Percentiles rank a stretch among this genome's conserved stretches.
phyloP scores from a whole-genome alignment of 2,888 invertebrate genomes.

The Holacanthella duospinosa region DNA sequence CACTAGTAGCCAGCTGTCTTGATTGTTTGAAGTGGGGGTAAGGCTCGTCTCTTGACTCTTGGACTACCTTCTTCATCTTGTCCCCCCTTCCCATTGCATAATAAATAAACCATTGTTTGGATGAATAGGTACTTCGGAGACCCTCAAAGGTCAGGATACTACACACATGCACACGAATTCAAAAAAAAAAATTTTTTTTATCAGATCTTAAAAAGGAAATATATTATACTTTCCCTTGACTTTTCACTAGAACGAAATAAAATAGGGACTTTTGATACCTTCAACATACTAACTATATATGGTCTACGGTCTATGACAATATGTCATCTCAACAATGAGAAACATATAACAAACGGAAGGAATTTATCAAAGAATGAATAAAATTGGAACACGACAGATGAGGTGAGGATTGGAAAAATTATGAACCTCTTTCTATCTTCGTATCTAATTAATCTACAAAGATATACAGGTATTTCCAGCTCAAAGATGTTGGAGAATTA shows the following conservation, averaged over 20 bases:
- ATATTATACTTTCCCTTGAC: neutral
- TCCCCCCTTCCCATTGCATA: neutral
- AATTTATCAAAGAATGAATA: neutral
- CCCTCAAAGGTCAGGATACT: neutral
- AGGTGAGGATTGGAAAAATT: neutral
- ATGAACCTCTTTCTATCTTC: neutral
- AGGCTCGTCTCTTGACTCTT: no score
- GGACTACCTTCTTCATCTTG: neutral
- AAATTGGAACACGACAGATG: neutral
- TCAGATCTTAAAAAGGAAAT: neutral
- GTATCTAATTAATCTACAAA: neutral
- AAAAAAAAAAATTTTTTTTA: neutral
- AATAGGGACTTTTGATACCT: no score
- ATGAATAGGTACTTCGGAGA: neutral
- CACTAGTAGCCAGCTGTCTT: neutral
- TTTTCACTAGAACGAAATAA: neutral
- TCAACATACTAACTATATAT: no score
- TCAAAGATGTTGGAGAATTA: neutral
- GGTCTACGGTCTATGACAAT: neutral
- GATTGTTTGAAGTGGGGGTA: neutral
- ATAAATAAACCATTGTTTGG: neutral
- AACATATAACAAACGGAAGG: neutral
- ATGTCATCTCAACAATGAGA: neutral
- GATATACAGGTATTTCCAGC: neutral
- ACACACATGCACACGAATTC: no score